Percentiles rank a stretch among this genome's conserved stretches.
Conservation (phyloP, 2,888 invertebrate genomes). For the Rotaria socialis region DNA sequence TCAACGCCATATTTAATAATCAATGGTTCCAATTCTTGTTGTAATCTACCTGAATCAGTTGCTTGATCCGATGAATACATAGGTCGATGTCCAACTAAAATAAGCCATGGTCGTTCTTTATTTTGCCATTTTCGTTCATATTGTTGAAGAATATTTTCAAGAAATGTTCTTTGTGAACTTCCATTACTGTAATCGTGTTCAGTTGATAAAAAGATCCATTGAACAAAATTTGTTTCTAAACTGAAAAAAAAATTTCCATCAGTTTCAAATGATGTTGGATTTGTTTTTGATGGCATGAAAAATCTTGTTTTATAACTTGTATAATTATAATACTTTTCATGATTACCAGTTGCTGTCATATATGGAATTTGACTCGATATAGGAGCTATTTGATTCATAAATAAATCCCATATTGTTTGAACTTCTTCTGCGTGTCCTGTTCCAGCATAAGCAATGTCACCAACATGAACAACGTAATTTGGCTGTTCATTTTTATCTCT, state of each 20-base stretch:
- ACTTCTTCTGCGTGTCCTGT: neutral
- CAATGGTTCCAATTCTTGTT: neutral
- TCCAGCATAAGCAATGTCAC: neutral
- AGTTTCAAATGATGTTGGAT: neutral
- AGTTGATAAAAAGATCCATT: neutral
- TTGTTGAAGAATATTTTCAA: neutral
- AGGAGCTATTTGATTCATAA: neutral
- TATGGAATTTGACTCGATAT: neutral
- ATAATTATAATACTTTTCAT: neutral
- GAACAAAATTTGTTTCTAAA: neutral
- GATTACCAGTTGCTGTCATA: neutral
- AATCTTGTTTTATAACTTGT: slow-evolving; percentile 18
- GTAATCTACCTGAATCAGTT: neutral
- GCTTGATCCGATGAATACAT: neutral
- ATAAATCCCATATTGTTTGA: slow-evolving; percentile 12
- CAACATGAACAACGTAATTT: neutral
- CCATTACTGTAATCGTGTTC: neutral
- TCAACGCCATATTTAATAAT: neutral
- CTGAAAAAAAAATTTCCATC: neutral
- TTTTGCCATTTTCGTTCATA: neutral
- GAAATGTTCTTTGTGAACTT: neutral
- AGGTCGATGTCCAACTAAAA: neutral
- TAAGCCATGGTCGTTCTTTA: neutral
- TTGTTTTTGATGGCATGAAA: neutral
- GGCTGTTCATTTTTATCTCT: neutral